Base-by-base conservation (phyloP, 2,888 invertebrate genomes). In the Tupiocoris notatus region DNA sequence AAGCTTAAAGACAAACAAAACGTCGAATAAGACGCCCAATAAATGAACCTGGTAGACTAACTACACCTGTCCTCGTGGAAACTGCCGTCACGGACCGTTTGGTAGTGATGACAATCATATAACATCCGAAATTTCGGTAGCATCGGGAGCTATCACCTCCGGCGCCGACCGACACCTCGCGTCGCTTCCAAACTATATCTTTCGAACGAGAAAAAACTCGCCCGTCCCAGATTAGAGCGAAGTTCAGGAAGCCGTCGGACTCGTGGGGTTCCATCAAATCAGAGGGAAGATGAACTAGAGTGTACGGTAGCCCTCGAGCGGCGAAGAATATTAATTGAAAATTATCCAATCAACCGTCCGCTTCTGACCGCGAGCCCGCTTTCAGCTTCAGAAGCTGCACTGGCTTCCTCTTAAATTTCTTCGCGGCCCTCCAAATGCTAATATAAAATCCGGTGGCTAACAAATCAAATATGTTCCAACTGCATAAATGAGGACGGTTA, bases 271-370 rank as follows among this genome's bases (percentile, higher is more conserved):
- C 39, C 39, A 39, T 39, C 39, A 39, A 39, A 39, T 39, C 39
- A 7, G 39, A 39, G 12, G 12, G 39, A 39, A 39, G 39, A 39
- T 12, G 39, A 39, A 39, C 39, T 7, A 39, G 39, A 39, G 12
- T 12, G 39, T 12, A 39, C 39, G 39, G 39, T 39, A 39, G 39
- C 39, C 39, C 39, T 39, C 39, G 39, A 39, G 39, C 57, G 56
- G 56, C 56, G 67, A 67, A 67, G 67, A 67, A 67, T 67, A 67
- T 67, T 67, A 67, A 67, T 65, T 67, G 67, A 67, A 67, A 67
- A 67, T 67, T 67, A 67, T 57, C 67, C 67, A 67, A 67, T 67
- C 67, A 67, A 57, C 67, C 67, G 67, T 67, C 56, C 39, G 39
- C 39, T 39, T 39, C 12, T 39, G 39, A 39, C 6, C 39, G 3